Conservation (phyloP, 2,797 vertebrate species). For the Spizella passerina region DNA sequence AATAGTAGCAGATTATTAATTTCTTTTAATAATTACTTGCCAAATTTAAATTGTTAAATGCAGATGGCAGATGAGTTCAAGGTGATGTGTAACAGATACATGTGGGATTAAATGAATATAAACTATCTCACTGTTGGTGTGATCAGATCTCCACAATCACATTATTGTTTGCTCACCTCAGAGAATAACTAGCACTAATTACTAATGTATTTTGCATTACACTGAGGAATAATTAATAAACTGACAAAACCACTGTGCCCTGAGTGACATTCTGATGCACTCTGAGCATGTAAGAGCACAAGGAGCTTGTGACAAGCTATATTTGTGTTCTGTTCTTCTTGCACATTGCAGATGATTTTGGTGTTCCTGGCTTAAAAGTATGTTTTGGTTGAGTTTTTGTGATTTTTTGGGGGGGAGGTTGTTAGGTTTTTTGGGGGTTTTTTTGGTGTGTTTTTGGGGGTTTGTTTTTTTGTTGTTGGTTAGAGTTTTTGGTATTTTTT, state of each 20-base stretch:
- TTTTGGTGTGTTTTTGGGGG: too few relatives aligned
- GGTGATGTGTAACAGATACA: not conserved
- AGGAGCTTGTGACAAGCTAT: rapidly evolving
- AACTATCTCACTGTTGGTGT: not conserved
- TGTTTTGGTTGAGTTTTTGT: not conserved
- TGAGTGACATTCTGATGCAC: not conserved
- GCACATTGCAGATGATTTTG: not conserved
- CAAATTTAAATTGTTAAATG: not conserved
- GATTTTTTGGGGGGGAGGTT: not conserved
- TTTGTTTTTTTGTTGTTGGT: too few relatives aligned
- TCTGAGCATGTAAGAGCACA: not conserved
- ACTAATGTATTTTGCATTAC: not conserved
- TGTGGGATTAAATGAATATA: not conserved
- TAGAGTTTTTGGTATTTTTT: too few relatives aligned
- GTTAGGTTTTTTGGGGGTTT: too few relatives aligned
- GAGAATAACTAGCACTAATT: not conserved
- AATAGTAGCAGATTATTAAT: not conserved
- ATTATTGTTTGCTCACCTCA: not conserved
- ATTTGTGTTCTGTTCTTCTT: not conserved
- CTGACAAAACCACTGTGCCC: not conserved
- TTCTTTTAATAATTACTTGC: not conserved
- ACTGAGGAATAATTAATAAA: not conserved
- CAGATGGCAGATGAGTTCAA: not conserved
- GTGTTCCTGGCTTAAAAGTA: not conserved
- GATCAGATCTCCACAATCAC: not conserved